Conservation (phyloP, 2,797 vertebrate species). For the Echiichthys vipera region DNA sequence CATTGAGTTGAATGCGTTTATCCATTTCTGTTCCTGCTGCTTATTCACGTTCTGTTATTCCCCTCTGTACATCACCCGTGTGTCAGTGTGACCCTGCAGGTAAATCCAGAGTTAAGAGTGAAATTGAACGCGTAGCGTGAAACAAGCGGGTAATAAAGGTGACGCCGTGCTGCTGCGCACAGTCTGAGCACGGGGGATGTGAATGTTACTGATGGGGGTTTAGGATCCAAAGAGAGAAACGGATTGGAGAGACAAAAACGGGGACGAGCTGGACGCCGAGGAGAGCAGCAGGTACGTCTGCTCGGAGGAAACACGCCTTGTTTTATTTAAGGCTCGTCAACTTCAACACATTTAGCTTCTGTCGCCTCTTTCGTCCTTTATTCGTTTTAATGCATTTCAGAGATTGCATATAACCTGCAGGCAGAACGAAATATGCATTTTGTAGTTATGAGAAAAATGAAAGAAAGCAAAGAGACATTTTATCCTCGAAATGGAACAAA, state of each 20-base stretch:
- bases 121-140: constrained; percentile 74
- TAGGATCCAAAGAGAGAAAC: constrained; percentile 41
- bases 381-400: constrained; percentile 31
- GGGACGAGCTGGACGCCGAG: constrained; percentile 37
- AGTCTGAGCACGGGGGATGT: constrained; percentile 50
- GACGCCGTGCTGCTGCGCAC: constrained; percentile 61
- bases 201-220: constrained; percentile 37
- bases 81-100: constrained; percentile 43
- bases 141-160: constrained; percentile 77
- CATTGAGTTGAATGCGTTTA: neutral
- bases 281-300: constrained; percentile 73
- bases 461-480: rapidly evolving
- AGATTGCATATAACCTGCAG: neutral
- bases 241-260: constrained; percentile 29
- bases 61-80: neutral
- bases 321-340: constrained; percentile 28
- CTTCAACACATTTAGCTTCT: neutral
- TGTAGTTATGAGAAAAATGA: neutral
- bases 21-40: neutral
- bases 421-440: constrained; percentile 13
- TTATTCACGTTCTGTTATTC: neutral
- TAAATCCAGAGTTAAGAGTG: constrained; percentile 33
- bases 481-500: neutral
- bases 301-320: constrained; percentile 36
- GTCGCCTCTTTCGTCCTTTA: neutral